Evolutionary conservation across 1,140 invertebrate genomes (phyloP).

Genomic region (Drosophila carrolli): DNA sequence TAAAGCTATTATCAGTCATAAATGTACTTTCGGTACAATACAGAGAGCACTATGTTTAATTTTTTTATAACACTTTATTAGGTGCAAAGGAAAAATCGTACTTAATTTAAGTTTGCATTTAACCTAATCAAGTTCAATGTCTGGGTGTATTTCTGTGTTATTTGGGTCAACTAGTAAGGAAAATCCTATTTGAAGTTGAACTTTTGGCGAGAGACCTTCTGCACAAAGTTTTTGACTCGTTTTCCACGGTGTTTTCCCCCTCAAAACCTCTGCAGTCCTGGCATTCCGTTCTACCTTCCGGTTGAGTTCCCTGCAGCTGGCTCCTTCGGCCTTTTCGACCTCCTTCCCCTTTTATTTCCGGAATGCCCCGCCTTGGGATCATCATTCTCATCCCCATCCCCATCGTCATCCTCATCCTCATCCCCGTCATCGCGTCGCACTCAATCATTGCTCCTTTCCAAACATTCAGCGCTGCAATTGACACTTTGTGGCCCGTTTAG

Average conservation of each 20-base stretch:
- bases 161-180: constrained; percentile 6
- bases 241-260: neutral
- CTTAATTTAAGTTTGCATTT: neutral
- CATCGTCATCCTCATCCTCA: too few relatives aligned
- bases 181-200: neutral
- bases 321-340: neutral
- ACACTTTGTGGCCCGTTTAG: constrained; percentile 21
- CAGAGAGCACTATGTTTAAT: too few relatives aligned
- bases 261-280: neutral
- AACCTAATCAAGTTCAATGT: neutral
- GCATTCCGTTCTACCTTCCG: constrained; percentile 1
- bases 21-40: too few relatives aligned
- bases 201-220: neutral
- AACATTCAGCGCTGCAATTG: constrained; percentile 28
- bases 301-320: neutral
- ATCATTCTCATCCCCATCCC: too few relatives aligned
- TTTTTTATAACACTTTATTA: neutral
- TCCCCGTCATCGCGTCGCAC: constrained; percentile 9
- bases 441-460: constrained; percentile 12
- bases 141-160: constrained; percentile 7
- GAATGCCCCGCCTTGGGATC: neutral
- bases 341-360: constrained; percentile 9
- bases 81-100: neutral
- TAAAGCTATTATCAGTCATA: too few relatives aligned
- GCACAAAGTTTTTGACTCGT: constrained; percentile 1